Percentiles rank a stretch among this genome's conserved stretches.
Conservation (phyloP, 2,113 vertebrate species). For the Scalopus aquaticus region DNA sequence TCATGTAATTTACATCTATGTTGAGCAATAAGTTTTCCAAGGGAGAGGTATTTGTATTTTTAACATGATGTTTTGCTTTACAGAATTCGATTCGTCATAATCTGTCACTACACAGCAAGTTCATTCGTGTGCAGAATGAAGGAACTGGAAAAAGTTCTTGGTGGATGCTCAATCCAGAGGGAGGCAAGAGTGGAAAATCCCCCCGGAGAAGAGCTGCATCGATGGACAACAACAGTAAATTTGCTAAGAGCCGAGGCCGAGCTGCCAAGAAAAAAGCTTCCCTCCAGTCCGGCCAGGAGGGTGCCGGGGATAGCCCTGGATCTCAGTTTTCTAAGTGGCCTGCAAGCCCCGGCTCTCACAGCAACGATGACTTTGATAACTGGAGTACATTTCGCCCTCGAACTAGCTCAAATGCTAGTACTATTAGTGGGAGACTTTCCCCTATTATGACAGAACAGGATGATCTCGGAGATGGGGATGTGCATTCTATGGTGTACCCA, state of each 20-base stretch:
- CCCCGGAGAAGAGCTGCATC: conserved; percentile 95
- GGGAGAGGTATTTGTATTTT: background rate
- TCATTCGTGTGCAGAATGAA: conserved; percentile 97
- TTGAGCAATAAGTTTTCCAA: background rate
- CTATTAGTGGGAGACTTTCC: conserved; percentile 95
- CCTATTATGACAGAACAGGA: conserved; percentile 97
- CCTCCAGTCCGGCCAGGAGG: conserved; percentile 94
- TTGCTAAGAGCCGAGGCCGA: conserved; percentile 96
- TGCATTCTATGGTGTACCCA: conserved; percentile 94
- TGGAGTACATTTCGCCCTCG: conserved; percentile 97
- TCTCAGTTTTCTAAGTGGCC: conserved; percentile 97
- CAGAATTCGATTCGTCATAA: conserved; percentile 99
- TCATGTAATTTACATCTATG: fast-evolving
- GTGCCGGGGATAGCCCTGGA: conserved; percentile 93
- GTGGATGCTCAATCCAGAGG: conserved; percentile 99
- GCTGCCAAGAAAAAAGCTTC: conserved; percentile 99
- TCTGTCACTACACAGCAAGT: conserved; percentile 97
- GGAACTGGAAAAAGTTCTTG: conserved; percentile 99
- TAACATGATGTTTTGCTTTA: conserved; percentile 79
- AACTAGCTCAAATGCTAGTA: conserved; percentile 97
- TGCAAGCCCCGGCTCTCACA: conserved; percentile 97
- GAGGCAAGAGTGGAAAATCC: conserved; percentile 97
- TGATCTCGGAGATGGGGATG: conserved; percentile 93
- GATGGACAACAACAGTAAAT: conserved; percentile 99
- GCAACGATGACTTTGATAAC: conserved; percentile 96